These are phyloP conservation scores for Stegastes partitus DNA, from an alignment of 2,113 vertebrate species.

Conservation along the genomic window DNA sequence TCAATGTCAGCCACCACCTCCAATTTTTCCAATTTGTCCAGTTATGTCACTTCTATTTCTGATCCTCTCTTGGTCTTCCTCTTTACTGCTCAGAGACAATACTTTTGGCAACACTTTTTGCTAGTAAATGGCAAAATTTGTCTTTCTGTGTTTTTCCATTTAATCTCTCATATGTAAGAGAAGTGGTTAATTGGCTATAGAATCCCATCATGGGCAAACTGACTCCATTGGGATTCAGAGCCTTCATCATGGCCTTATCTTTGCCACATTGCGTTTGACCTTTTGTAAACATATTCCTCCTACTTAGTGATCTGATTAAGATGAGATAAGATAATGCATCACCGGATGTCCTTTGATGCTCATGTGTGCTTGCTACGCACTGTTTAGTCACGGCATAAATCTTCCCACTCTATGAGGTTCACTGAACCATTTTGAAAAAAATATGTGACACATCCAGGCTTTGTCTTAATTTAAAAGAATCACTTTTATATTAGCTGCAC, in stretches of 20 bases:
- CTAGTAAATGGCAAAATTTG: neutral
- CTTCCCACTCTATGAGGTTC: too few species aligned
- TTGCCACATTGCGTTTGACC: constrained; percentile 21
- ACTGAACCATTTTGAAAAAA: too few species aligned
- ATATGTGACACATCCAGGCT: too few species aligned
- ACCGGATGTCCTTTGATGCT: neutral
- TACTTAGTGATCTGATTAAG: constrained; percentile 32
- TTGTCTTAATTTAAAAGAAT: neutral
- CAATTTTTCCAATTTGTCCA: neutral
- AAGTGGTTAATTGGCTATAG: neutral
- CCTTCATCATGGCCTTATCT: constrained; percentile 16
- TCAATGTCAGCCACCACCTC: too few species aligned
- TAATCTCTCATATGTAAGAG: neutral
- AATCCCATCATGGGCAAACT: neutral
- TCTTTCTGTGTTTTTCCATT: neutral
- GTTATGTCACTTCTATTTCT: neutral
- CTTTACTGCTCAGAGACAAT: neutral
- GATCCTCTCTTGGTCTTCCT: neutral
- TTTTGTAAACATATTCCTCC: constrained; percentile 36
- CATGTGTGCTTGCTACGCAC: neutral
- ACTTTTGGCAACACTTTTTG: neutral
- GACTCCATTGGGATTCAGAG: constrained; percentile 21
- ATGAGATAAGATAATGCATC: constrained; percentile 6
- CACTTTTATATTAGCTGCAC: neutral
- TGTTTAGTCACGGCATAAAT: neutral